phyloP scores from a whole-genome alignment of 2,113 vertebrate species.

The Craseonycteris thonglongyai region DNA sequence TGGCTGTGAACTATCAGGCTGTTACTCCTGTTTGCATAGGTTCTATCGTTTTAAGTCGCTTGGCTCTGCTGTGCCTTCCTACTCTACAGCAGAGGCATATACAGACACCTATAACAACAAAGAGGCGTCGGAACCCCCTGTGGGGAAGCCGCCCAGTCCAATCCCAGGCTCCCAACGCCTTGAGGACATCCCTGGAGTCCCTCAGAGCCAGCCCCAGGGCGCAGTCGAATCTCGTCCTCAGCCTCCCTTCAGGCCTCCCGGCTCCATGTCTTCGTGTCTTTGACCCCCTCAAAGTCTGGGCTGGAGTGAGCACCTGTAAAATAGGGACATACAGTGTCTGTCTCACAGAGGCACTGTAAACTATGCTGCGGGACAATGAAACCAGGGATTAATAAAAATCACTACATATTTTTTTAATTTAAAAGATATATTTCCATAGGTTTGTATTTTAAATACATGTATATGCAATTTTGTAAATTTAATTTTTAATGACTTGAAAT shows the following conservation, averaged over 20 bases:
- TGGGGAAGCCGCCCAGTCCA: background rate
- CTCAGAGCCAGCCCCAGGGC: background rate
- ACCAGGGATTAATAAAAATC: background rate
- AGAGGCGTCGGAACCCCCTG: background rate
- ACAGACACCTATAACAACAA: fast-evolving
- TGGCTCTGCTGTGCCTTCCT: background rate
- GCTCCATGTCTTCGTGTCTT: background rate
- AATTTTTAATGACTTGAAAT: background rate
- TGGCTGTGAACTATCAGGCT: background rate
- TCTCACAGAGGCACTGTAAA: background rate
- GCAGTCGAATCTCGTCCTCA: background rate
- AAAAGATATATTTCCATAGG: background rate
- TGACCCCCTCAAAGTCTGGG: background rate
- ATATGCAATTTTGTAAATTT: background rate
- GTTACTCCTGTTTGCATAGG: background rate
- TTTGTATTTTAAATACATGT: background rate
- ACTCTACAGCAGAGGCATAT: background rate
- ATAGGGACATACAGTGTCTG: fast-evolving
- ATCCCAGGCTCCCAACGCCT: background rate
- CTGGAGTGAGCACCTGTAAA: background rate
- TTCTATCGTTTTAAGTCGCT: background rate
- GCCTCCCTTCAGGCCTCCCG: background rate
- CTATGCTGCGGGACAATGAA: background rate
- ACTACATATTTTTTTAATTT: background rate
- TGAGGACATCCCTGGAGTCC: background rate